Evolutionary conservation across 2,888 invertebrate genomes (phyloP).

Genomic region (Orthosia cruda): DNA sequence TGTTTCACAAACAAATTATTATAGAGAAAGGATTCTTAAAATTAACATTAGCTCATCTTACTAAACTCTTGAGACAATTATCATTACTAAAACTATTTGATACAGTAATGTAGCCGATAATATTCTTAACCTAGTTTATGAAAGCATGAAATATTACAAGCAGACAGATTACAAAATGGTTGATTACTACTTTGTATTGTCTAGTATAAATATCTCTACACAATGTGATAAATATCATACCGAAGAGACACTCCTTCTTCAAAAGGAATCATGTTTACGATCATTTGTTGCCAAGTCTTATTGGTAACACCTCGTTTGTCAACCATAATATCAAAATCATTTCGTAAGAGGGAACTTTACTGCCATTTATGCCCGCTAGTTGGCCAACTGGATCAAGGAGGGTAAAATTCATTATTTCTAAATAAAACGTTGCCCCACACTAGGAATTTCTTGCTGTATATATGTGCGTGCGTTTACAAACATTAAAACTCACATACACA

Average conservation of each 20-base stretch:
- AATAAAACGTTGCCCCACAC: no score
- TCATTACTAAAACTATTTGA: slow-evolving; percentile 43
- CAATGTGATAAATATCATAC: slow-evolving; percentile 34
- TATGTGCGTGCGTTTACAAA: no score
- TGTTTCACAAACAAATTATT: slow-evolving; percentile 46
- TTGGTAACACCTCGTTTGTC: slow-evolving; percentile 3
- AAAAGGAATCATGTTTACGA: slow-evolving; percentile 23
- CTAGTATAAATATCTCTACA: neutral
- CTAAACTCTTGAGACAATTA: slow-evolving; percentile 39
- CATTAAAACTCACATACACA: no score
- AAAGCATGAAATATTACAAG: slow-evolving; percentile 20
- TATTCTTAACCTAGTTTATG: slow-evolving; percentile 29
- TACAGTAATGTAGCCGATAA: slow-evolving; percentile 25
- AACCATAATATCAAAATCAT: slow-evolving; percentile 22
- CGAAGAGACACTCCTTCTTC: slow-evolving; percentile 28
- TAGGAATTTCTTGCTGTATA: no score
- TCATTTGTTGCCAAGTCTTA: slow-evolving; percentile 34
- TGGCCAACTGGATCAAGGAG: no score
- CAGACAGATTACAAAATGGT: slow-evolving; percentile 42
- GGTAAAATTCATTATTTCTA: no score
- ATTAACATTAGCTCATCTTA: slow-evolving; percentile 3
- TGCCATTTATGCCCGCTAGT: no score
- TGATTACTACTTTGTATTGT: slow-evolving; percentile 42
- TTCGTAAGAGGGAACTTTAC: neutral
- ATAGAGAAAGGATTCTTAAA: slow-evolving; percentile 27